Percentiles rank a stretch among this genome's conserved stretches.
phyloP scores from a whole-genome alignment of 2,113 vertebrate species.

The Oncorhynchus nerka region DNA sequence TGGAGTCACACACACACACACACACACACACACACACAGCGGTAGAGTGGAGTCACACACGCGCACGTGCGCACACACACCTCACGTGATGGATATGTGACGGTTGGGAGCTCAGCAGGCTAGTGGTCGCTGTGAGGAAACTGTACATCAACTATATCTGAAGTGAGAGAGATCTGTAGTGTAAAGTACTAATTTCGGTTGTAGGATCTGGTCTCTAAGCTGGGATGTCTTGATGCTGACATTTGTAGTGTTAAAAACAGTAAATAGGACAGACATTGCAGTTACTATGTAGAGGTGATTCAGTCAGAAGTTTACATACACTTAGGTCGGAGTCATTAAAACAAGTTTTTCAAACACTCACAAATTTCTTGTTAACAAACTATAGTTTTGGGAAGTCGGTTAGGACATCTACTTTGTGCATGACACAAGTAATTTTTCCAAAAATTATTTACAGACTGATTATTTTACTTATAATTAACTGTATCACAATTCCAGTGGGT shows the following conservation, averaged over 20 bases:
- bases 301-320: too few species aligned
- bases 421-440: too few species aligned
- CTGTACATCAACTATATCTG: not conserved
- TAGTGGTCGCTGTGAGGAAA: not conserved
- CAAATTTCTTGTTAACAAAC: too few species aligned
- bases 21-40: too few species aligned
- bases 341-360: too few species aligned
- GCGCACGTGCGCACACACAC: constrained; percentile 9
- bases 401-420: too few species aligned
- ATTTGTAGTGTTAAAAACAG: not conserved
- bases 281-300: not conserved
- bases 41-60: not conserved
- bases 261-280: not conserved
- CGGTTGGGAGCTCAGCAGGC: not conserved
- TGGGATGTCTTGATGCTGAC: constrained; percentile 14
- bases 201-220: not conserved
- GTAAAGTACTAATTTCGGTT: not conserved
- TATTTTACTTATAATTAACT: too few species aligned
- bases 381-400: too few species aligned
- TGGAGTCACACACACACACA: too few species aligned
- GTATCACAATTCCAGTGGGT: too few species aligned
- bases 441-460: too few species aligned
- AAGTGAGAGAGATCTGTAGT: not conserved
- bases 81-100: not conserved
- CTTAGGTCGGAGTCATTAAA: too few species aligned